These are phyloP conservation scores for Callaeas wilsoni DNA, from an alignment of 2,113 vertebrate species.

Conservation along the genomic window DNA sequence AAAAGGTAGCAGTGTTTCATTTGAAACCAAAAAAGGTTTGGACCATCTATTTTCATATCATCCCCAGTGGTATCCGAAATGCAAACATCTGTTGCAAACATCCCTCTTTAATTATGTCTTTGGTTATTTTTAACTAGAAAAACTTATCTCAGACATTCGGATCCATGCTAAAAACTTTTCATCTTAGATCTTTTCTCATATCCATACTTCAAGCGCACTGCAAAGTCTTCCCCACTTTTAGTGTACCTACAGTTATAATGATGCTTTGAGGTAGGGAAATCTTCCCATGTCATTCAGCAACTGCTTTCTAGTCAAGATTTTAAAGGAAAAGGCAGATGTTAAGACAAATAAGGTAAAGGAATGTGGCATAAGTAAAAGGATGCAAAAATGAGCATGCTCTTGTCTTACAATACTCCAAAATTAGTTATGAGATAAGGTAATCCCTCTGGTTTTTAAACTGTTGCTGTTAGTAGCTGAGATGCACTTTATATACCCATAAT, in stretches of 20 bases:
- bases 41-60: background rate
- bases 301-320: background rate
- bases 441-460: background rate
- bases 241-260: background rate
- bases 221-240: background rate
- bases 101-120: constrained; percentile 19
- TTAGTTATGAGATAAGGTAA: background rate
- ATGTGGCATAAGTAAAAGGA: background rate
- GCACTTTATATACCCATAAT: background rate
- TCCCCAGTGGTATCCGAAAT: background rate
- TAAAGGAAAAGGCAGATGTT: background rate
- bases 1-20: background rate
- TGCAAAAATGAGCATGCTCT: background rate
- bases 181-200: background rate
- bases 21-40: background rate
- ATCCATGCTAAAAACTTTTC: background rate
- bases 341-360: background rate
- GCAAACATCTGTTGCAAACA: constrained; percentile 14
- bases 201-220: background rate
- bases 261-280: background rate
- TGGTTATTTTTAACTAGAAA: constrained; percentile 41
- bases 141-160: constrained; percentile 6
- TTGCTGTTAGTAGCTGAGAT: background rate
- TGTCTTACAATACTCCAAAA: background rate
- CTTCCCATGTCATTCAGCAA: background rate